phyloP scores from a whole-genome alignment of 2,113 vertebrate species.

The Serinus canaria region DNA sequence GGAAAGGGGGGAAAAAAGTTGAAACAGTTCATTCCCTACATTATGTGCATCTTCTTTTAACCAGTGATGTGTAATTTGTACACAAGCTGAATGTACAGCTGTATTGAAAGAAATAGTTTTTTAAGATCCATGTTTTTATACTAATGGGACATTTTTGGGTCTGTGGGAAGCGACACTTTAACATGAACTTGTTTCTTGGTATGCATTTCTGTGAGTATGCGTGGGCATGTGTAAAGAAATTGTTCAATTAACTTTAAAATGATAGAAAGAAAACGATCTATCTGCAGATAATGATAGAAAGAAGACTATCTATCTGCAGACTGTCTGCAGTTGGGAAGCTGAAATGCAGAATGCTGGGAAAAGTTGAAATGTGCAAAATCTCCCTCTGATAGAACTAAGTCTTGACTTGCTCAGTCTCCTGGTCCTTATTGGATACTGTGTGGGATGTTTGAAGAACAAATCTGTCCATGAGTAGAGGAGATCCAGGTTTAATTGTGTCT shows the following conservation, averaged over 20 bases:
- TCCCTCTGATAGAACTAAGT: neutral
- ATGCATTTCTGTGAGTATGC: neutral
- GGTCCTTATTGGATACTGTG: neutral
- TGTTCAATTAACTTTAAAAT: neutral
- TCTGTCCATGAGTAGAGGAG: neutral
- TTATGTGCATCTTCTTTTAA: conserved; percentile 52
- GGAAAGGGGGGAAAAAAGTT: conserved; percentile 28
- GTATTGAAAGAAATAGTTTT: neutral
- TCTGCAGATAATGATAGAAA: neutral
- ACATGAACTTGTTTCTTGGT: neutral
- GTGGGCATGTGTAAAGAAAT: neutral
- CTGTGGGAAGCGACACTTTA: neutral
- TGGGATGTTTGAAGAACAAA: neutral
- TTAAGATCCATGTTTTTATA: neutral
- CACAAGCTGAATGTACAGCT: neutral
- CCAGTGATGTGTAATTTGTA: conserved; percentile 1
- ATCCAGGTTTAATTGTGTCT: neutral
- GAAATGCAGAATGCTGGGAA: neutral
- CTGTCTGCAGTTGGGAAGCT: neutral
- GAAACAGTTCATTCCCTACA: conserved; percentile 69
- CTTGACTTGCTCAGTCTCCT: neutral
- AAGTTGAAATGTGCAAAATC: neutral
- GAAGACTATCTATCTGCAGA: neutral
- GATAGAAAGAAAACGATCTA: neutral
- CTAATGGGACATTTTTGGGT: neutral